These are phyloP conservation scores for Fopius arisanus DNA, from an alignment of 1,140 invertebrate genomes.

Conservation along the genomic window DNA sequence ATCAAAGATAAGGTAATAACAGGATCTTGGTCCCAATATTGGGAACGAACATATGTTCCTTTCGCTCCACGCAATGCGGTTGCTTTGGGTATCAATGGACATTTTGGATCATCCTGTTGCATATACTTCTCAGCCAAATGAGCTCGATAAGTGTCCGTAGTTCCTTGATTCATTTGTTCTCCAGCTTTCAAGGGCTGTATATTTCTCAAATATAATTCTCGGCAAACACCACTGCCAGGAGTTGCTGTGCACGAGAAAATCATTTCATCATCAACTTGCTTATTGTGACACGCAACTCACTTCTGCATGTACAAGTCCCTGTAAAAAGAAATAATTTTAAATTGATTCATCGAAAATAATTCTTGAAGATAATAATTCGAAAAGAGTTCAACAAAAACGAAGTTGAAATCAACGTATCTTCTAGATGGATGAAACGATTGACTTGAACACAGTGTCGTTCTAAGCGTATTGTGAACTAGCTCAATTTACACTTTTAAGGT, in stretches of 20 bases:
- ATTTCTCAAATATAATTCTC: neutral
- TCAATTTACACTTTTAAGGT: no score
- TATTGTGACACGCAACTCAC: neutral
- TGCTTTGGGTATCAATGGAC: conserved; percentile 17
- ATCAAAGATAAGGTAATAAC: conserved; percentile 29
- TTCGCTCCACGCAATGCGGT: conserved; percentile 20
- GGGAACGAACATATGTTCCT: neutral
- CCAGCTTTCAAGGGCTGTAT: neutral
- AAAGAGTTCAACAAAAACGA: no score
- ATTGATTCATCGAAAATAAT: neutral
- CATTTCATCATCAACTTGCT: neutral
- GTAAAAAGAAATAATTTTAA: neutral
- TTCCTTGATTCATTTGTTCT: neutral
- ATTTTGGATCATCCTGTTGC: conserved; percentile 15
- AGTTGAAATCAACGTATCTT: no score
- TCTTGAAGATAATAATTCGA: no score
- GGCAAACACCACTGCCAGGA: neutral
- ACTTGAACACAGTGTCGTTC: no score
- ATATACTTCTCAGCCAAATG: conserved; percentile 20
- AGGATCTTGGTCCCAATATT: conserved; percentile 29
- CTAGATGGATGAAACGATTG: no score
- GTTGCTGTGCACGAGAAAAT: neutral
- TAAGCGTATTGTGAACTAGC: no score
- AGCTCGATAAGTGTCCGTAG: neutral
- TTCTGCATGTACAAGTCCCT: neutral